phyloP scores from a whole-genome alignment of 92 coral and sea anemone species.

The Umimayanthus chanpuru region DNA sequence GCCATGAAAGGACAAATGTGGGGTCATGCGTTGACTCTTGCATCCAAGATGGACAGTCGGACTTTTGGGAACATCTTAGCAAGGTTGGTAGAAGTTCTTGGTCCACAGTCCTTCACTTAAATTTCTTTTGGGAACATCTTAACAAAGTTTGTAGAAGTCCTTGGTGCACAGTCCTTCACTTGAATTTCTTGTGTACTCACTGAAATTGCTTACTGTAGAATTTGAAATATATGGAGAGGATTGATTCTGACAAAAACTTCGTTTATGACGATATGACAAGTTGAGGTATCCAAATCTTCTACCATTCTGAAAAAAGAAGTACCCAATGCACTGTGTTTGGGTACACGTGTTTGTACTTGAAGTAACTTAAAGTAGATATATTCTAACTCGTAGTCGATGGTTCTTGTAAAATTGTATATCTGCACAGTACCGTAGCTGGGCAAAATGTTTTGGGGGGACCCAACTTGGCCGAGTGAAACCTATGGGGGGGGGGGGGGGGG shows the following conservation, averaged over 20 bases:
- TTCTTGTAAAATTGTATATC: no score
- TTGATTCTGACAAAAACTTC: no score
- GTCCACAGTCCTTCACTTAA: no score
- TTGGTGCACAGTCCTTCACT: background rate
- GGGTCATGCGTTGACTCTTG: conserved; percentile 37
- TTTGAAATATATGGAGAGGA: background rate
- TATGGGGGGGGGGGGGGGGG: no score
- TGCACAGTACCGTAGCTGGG: no score
- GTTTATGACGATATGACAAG: background rate
- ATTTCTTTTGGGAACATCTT: conserved; percentile 13
- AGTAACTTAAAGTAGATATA: background rate
- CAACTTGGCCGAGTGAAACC: no score
- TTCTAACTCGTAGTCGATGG: no score
- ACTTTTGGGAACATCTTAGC: conserved; percentile 20
- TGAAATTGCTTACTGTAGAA: background rate
- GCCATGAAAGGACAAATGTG: conserved; percentile 36
- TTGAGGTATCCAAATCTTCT: background rate
- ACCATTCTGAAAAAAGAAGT: background rate
- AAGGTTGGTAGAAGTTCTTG: conserved; percentile 19
- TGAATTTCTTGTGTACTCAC: background rate
- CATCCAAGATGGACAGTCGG: conserved; percentile 37
- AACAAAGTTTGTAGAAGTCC: conserved; percentile 21
- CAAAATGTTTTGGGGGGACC: no score
- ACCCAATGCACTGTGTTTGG: background rate
- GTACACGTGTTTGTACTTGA: no score